phyloP scores from a whole-genome alignment of 2,888 invertebrate species.

The Lottia scabra region DNA sequence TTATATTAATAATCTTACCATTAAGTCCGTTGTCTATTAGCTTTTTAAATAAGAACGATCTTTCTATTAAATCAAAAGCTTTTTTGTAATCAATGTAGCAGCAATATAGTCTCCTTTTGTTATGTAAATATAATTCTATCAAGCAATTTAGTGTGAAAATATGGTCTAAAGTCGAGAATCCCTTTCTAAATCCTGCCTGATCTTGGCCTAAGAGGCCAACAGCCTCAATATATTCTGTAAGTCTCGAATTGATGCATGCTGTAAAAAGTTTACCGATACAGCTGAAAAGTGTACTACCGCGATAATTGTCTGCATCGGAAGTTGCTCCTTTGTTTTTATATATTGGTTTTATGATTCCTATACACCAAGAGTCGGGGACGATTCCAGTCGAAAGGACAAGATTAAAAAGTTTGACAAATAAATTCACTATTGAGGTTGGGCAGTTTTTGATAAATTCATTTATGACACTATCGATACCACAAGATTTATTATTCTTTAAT shows the following conservation, averaged over 20 bases:
- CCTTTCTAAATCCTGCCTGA: too few species aligned
- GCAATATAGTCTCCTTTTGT: slow-evolving; percentile 3
- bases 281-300: slow-evolving; percentile 12
- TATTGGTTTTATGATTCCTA: slow-evolving; percentile 3
- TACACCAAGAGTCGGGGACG: slow-evolving; percentile 10
- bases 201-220: neutral
- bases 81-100: slow-evolving; percentile 6
- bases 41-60: slow-evolving; percentile 11
- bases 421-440: too few species aligned
- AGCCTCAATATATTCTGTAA: neutral
- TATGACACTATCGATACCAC: too few species aligned
- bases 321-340: slow-evolving; percentile 14
- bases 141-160: slow-evolving; percentile 12
- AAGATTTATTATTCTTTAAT: too few species aligned
- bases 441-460: too few species aligned
- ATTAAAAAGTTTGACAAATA: too few species aligned
- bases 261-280: slow-evolving; percentile 1
- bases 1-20: slow-evolving; percentile 3
- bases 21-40: neutral
- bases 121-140: neutral
- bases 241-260: neutral
- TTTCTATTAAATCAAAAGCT: slow-evolving; percentile 14
- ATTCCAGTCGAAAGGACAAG: too few species aligned
- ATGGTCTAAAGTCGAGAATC: too few species aligned
- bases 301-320: slow-evolving; percentile 11